Evolutionary conservation across 2,888 invertebrate genomes (phyloP).

Genomic region (Sabatieria punctata): DNA sequence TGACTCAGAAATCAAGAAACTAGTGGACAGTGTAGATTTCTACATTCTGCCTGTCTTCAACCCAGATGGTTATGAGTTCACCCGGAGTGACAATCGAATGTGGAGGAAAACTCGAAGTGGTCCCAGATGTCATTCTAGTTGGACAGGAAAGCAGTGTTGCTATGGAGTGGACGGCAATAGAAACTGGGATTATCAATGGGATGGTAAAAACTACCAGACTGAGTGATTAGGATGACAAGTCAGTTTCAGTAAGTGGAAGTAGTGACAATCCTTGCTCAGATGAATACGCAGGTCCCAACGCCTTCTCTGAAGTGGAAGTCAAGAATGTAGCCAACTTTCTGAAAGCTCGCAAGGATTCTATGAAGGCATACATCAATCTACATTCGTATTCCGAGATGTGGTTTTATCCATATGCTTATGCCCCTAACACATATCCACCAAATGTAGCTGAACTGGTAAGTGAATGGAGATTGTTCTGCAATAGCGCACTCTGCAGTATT

Average conservation of each 20-base stretch:
- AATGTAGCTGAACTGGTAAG: slow-evolving; percentile 2
- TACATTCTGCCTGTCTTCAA: not conserved
- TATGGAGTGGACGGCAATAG: slow-evolving; percentile 9
- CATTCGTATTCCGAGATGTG: slow-evolving; percentile 18
- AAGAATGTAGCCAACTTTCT: slow-evolving; percentile 16
- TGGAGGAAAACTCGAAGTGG: too few relatives aligned
- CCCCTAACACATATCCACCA: slow-evolving; percentile 1
- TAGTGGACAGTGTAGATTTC: not conserved
- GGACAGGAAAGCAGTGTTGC: too few relatives aligned
- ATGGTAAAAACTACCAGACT: too few relatives aligned
- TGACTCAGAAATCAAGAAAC: not conserved
- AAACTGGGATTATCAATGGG: slow-evolving; percentile 11
- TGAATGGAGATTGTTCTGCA: too few relatives aligned
- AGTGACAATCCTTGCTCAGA: slow-evolving; percentile 12
- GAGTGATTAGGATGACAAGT: too few relatives aligned
- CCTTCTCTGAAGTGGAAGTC: slow-evolving; percentile 20
- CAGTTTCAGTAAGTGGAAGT: slow-evolving; percentile 8
- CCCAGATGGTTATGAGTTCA: too few relatives aligned
- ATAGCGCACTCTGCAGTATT: too few relatives aligned
- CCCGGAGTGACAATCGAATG: too few relatives aligned
- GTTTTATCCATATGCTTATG: slow-evolving; percentile 11
- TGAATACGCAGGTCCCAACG: slow-evolving; percentile 15
- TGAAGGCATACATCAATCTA: slow-evolving; percentile 20
- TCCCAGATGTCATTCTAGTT: too few relatives aligned
- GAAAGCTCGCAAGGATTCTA: slow-evolving; percentile 11